phyloP scores from a whole-genome alignment of 2,113 vertebrate species.

The Chelonoidis abingdonii region DNA sequence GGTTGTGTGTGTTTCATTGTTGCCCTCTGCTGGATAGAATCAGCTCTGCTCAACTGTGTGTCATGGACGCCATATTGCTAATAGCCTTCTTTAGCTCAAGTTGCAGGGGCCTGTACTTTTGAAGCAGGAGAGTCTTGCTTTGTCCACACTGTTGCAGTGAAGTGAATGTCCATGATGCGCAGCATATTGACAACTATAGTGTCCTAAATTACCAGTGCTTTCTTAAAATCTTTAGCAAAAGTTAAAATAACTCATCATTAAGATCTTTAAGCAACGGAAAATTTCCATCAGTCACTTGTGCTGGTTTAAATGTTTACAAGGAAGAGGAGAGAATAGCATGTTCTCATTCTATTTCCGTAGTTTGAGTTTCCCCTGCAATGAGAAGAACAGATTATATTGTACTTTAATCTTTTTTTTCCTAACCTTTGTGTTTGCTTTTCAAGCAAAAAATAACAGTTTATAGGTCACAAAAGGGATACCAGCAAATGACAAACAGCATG shows the following conservation, averaged over 20 bases:
- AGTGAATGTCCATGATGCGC: not conserved
- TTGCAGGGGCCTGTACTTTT: not conserved
- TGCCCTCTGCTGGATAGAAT: slow-evolving; percentile 63
- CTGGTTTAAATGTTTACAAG: not conserved
- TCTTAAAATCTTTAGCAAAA: not conserved
- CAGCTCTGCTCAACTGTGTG: not conserved
- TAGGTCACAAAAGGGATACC: slow-evolving; percentile 8
- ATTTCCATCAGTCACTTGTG: not conserved
- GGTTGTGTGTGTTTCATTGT: slow-evolving; percentile 10
- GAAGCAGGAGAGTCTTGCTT: not conserved
- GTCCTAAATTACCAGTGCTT: not conserved
- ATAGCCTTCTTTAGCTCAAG: not conserved
- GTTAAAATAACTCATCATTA: not conserved
- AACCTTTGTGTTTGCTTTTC: slow-evolving; percentile 34
- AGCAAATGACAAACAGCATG: not conserved
- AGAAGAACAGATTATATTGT: slow-evolving; percentile 22
- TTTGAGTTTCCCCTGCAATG: slow-evolving; percentile 13
- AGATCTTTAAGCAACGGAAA: not conserved
- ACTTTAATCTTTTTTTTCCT: slow-evolving; percentile 37
- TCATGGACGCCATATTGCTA: not conserved
- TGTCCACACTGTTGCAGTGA: not conserved
- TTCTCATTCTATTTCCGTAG: not conserved
- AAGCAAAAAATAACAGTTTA: not conserved
- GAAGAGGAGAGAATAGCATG: not conserved
- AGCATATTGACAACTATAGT: not conserved